Percentiles rank a stretch among this genome's conserved stretches.
Evolutionary conservation across 2,888 invertebrate species (phyloP).

Genomic region (Spilarctia lutea): DNA sequence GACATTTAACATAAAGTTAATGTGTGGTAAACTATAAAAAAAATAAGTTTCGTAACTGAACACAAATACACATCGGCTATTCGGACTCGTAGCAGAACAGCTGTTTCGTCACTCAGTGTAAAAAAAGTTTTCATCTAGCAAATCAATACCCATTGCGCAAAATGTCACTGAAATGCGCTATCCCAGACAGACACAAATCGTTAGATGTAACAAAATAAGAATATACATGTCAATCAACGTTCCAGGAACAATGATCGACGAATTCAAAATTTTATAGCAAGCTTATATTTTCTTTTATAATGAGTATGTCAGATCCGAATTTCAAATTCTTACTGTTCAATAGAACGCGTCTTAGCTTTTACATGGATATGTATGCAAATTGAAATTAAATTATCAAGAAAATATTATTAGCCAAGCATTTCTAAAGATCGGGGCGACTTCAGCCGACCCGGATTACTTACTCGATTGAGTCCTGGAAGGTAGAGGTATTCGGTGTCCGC

Average conservation of each 20-base stretch:
- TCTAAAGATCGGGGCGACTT: conserved; percentile 74
- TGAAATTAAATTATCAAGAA: conserved; percentile 59
- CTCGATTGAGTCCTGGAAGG: conserved; percentile 93
- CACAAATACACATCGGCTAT: conserved; percentile 51
- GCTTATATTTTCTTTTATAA: conserved; percentile 54
- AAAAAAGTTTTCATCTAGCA: conserved; percentile 78
- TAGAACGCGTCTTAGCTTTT: conserved; percentile 25
- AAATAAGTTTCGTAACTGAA: conserved; percentile 59
- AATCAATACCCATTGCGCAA: conserved; percentile 86
- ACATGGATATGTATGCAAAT: conserved; percentile 45
- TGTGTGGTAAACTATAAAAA: conserved; percentile 40
- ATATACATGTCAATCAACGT: conserved; percentile 75
- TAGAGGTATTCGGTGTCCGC: conserved; percentile 94
- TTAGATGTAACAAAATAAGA: conserved; percentile 62
- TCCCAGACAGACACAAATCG: conserved; percentile 61
- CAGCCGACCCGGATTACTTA: conserved; percentile 88
- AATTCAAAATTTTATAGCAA: conserved; percentile 63
- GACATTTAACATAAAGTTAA: conserved; percentile 17
- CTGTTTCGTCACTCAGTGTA: conserved; percentile 80
- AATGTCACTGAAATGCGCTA: conserved; percentile 83
- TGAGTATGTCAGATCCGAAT: conserved; percentile 41
- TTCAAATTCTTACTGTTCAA: conserved; percentile 31
- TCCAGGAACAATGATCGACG: conserved; percentile 72
- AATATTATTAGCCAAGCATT: conserved; percentile 68
- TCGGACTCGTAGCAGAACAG: conserved; percentile 72